Base-by-base conservation (phyloP, 1,140 invertebrate genomes). In the Drosophila subobscura region DNA sequence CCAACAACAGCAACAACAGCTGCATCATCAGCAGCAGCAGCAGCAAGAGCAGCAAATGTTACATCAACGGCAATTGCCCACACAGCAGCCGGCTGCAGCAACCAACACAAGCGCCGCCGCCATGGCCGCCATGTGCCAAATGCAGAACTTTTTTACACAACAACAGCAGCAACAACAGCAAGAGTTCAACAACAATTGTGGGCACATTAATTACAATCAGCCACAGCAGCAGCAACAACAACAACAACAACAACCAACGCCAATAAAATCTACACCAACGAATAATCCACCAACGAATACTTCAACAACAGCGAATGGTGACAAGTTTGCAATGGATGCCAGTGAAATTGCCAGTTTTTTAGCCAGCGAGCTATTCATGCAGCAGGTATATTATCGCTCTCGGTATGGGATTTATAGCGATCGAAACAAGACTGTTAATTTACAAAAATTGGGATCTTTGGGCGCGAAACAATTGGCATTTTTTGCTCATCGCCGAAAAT, bases 341-440 rank as follows among this genome's bases (percentile, higher is more conserved):
- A 94, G 94, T 92, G 95, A 96, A 93, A 95, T 96, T 91, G 95
- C 95, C 63, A 95, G 94, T 92, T 95, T 96, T 92, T 93, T 96
- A 76, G 95, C 95, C 79, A 95, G 95, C 91, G 95, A 96, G 93
- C 93, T 96, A 91, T 95, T 95, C 92, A 95, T 94, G 92, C 95
- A 96, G 84, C 94, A 94, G 95, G 95, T 95, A 95, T 73, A 63
- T 56, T 56, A 20, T 33, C 52, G 40, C 40, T 56, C 56, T 73
- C 50, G 54, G 56, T 41, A 22, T 42, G 3, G 14, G 12, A 20
- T 22, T 8, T 41, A 55, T 49, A 8, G 27, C 22, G 50, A 53
- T 52, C 37, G 44, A 55, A 64, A 37, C 29, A 7, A 33, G 3
- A 12, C 4, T 4, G 10, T 10, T 37, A 37, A 12, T 37, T 37